These are phyloP conservation scores for Hypocryptadius cinnamomeus DNA, from an alignment of 2,113 vertebrate species.

Conservation along the genomic window DNA sequence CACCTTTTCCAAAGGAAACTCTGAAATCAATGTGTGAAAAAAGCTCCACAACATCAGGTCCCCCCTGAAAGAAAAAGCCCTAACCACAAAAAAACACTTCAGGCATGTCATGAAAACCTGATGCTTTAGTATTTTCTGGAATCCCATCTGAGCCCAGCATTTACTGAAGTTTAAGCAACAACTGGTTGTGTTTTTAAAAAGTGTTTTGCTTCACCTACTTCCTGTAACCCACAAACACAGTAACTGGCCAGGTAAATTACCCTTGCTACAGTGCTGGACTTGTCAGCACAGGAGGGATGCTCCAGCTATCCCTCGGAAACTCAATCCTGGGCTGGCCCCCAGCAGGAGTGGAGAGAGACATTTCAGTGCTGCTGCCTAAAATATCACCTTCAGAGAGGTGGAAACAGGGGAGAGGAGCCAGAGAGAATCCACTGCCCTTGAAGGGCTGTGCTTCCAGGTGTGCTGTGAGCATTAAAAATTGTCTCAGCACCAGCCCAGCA, in stretches of 20 bases:
- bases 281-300: background rate
- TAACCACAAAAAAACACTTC: background rate
- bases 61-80: background rate
- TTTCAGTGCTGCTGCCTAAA: background rate
- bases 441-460: fast-evolving
- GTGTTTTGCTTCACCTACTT: background rate
- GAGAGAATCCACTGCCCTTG: background rate
- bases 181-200: background rate
- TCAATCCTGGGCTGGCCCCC: background rate
- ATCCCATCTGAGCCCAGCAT: background rate
- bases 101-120: background rate
- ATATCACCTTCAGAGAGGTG: background rate
- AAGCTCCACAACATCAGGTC: background rate
- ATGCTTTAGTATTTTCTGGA: background rate
- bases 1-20: background rate
- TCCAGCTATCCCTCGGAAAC: background rate
- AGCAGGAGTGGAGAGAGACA: background rate
- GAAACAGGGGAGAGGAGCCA: no score
- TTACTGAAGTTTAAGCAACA: background rate
- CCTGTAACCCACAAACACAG: background rate
- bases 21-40: background rate
- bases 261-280: background rate
- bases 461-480: background rate
- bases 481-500: fast-evolving
- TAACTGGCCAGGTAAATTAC: background rate